Evolutionary conservation across 2,888 invertebrate genomes (phyloP), one percentile per base, ranked within the genome.

Genomic region (Drosophila anomalata): DNA sequence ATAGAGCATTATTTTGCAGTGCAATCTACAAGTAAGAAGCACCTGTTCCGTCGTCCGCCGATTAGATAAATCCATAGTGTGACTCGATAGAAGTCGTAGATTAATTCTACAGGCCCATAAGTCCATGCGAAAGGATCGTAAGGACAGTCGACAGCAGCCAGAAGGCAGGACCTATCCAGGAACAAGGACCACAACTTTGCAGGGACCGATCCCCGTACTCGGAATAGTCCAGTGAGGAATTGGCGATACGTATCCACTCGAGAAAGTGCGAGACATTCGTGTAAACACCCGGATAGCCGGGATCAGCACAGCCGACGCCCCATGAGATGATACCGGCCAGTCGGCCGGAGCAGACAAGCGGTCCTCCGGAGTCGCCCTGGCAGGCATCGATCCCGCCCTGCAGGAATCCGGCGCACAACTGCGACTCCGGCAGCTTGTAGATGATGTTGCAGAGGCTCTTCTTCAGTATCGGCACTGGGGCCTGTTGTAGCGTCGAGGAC

Each of bases 291-390:
- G 96, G 96, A 69, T 93, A 94, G 20, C 93, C 93, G 14, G 94
- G 93, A 58, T 94, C 93, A 0, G 95, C 96, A 88, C 97, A 97
- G 6, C 94, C 93, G 17, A 95, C 93, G n/a, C 96, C 96, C 95
- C 96, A 97, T 0, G 96, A 96, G 0, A 97, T 96, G 50, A 97
- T 93, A 0, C 97, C 97, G 6, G 95, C 93, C 87, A 95, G 92
- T 85, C 94, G 94, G 79, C 94, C 93, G 1, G 67, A 20, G 53
- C 87, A 84, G 90, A 96, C 93, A 26, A 97, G 91, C 0, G 97
- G 96, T 1, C 97, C 97, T 5, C 97, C 97, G 6, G 95, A 96
- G 90, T 97, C 96, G 11, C 96, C 96, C 93, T 95, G 94, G 83
- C 97, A 97, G 9, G 74, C 94, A 60, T 81, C 81, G 14, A 77